A percentile compares a stretch with the other conserved stretches of the same genome.
Conservation (phyloP, 2,888 invertebrate genomes). For the Machimus atricapillus region DNA sequence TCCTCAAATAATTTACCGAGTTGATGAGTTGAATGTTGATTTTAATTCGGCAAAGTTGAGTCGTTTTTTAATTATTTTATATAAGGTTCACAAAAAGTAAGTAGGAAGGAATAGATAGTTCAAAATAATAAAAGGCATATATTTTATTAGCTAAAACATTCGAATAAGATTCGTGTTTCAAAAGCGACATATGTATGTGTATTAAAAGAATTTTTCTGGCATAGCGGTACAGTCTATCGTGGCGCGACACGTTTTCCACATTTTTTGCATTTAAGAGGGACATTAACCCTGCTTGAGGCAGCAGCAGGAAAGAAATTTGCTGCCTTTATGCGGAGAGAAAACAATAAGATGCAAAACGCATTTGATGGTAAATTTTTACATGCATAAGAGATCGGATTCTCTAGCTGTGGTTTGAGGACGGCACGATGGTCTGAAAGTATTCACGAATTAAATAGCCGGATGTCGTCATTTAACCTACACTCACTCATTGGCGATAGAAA, state of each 20-base stretch:
- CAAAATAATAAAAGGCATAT: background rate
- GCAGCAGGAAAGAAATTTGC: conserved; percentile 2
- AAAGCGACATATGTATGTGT: background rate
- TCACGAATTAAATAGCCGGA: conserved; percentile 29
- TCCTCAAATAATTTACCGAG: background rate
- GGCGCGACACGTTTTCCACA: background rate
- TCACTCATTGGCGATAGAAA: background rate
- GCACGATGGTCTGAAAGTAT: background rate
- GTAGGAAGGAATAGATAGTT: background rate
- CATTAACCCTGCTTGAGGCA: background rate
- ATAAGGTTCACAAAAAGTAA: background rate
- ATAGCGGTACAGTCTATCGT: background rate
- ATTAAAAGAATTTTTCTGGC: background rate
- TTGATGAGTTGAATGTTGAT: background rate
- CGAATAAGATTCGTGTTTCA: background rate
- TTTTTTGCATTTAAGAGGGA: background rate
- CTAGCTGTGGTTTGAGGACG: background rate
- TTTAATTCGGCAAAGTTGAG: background rate
- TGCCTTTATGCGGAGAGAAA: background rate
- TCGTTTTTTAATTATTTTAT: no score
- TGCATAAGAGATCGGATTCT: background rate
- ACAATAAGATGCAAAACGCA: conserved; percentile 16
- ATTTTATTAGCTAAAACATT: background rate
- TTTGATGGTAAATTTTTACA: conserved; percentile 2
- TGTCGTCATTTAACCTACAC: conserved; percentile 21